Conservation (phyloP, 2,797 vertebrate species). For the Myioborus melanocephalus region DNA sequence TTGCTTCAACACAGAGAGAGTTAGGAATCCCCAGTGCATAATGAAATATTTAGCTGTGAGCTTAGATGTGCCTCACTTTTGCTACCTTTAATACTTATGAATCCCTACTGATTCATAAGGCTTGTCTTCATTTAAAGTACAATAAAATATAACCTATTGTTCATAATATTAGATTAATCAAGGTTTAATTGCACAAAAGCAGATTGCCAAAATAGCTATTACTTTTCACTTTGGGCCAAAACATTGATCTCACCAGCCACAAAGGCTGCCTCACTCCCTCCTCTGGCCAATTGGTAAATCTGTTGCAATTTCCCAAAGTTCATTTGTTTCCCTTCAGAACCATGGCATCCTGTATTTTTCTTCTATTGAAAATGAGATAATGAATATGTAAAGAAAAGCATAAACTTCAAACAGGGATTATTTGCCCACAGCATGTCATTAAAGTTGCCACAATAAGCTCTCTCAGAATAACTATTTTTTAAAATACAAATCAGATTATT, state of each 20-base stretch:
- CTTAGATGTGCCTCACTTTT: neutral
- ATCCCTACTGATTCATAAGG: neutral
- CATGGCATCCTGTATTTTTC: neutral
- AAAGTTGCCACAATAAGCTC: neutral
- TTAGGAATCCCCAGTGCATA: neutral
- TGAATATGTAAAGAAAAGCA: neutral
- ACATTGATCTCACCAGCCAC: neutral
- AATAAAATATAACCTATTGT: neutral
- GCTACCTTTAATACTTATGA: neutral
- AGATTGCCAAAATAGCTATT: neutral
- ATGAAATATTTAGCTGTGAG: neutral
- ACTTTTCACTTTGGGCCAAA: neutral
- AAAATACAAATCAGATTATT: neutral
- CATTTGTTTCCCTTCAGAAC: neutral
- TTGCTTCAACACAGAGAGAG: neutral
- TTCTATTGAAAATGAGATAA: neutral
- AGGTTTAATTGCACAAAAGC: slow-evolving; percentile 14
- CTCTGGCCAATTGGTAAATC: neutral
- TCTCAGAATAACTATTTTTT: neutral
- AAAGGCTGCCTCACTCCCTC: neutral
- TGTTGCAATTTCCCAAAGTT: neutral
- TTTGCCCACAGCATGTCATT: neutral
- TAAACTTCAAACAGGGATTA: neutral
- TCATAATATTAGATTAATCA: slow-evolving; percentile 12
- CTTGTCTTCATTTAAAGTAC: neutral